Percentiles rank a stretch among this genome's conserved stretches.
phyloP scores from a whole-genome alignment of 2,797 vertebrate genomes.

The Intellagama lesueurii region DNA sequence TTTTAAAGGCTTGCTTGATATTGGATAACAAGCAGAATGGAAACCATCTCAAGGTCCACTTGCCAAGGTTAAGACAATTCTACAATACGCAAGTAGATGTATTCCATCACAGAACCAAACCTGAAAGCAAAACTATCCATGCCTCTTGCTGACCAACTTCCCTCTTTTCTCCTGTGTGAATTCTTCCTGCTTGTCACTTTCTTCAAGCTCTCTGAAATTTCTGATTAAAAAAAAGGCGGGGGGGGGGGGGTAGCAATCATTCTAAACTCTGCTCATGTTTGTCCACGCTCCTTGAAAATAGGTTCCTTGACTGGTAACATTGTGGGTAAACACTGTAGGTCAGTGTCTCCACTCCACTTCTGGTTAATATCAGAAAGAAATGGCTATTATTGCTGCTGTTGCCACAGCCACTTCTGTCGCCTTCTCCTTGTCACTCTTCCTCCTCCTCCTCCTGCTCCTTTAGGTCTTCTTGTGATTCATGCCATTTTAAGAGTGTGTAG shows the following conservation, averaged over 20 bases:
- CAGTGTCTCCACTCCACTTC: no score
- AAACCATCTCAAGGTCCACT: not conserved
- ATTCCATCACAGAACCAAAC: not conserved
- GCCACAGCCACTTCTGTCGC: no score
- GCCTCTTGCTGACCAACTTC: not conserved
- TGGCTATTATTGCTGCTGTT: not conserved
- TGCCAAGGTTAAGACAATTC: not conserved
- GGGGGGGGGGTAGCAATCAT: not conserved
- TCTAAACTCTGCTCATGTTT: not conserved
- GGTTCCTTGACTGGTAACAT: not conserved
- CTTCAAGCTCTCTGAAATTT: not conserved
- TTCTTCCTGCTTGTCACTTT: not conserved
- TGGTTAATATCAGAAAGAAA: not conserved
- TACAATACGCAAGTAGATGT: not conserved
- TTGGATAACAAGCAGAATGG: no score
- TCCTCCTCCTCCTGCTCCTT: not conserved
- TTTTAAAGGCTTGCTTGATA: no score
- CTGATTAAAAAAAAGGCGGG: not conserved
- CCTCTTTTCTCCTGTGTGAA: not conserved
- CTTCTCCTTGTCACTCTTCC: not conserved
- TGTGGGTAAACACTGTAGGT: not conserved
- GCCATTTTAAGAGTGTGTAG: no score
- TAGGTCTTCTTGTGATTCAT: not conserved
- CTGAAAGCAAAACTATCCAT: not conserved
- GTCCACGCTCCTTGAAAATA: not conserved